Base-by-base conservation (phyloP, 2,113 vertebrate genomes). In the Halcyon senegalensis region DNA sequence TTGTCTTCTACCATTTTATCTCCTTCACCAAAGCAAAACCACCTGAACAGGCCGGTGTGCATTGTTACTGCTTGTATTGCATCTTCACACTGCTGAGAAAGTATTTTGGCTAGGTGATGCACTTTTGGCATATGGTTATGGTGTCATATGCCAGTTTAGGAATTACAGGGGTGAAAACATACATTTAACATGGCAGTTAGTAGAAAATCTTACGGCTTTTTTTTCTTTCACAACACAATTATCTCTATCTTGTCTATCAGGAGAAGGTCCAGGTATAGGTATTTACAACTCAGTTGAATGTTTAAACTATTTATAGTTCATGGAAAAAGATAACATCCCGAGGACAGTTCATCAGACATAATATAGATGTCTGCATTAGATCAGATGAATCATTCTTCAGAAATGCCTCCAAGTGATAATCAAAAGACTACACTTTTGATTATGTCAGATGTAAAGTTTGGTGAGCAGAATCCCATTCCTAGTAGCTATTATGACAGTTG, bases 251-350 rank as follows among this genome's bases (percentile, higher is more conserved):
- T 78, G 35, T 74, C 44, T 79, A 2, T 82, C 27, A 33, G 50
- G 48, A 33, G 35, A 75, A 66, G 41, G 30, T 62, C 28, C 51
- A 73, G 25, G 15, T 75, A 39, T 69, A 63, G 62, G 39, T 92
- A 89, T 84, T 89, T 94, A 63, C 68, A 58, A 69, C 39, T 73
- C 41, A 21, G 30, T 46, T 87, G 85, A 28, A 37, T 89, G 13
- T 94, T 92, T 74, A 58, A 82, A 46, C 70, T 77, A 53, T 90
- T 92, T 92, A 39, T 63, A 94, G 59, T 86, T 80, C 84, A 58
- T 90, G 80, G 64, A n/a, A 62, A 83, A 86, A 86, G 75, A 43
- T 81, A 75, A 43, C 37, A 53, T 80, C 59, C 81, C 44, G 39
- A 70, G 77, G 90, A 77, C 46, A 74, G 56, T 89, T 89, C 66